phyloP scores from a whole-genome alignment of 2,113 vertebrate genomes.

The Petromus typicus region DNA sequence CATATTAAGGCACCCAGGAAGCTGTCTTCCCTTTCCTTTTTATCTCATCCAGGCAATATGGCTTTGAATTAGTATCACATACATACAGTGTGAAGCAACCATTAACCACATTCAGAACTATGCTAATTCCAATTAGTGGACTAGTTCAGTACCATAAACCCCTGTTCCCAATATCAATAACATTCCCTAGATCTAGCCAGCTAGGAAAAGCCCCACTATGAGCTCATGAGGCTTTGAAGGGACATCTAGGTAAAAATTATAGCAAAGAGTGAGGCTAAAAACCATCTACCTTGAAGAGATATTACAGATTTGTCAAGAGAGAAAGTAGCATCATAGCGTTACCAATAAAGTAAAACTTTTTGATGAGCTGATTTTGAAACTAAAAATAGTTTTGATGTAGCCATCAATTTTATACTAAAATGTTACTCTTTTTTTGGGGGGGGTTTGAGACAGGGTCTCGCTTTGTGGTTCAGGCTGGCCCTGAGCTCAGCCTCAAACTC shows the following conservation, averaged over 20 bases:
- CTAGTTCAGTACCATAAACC: neutral
- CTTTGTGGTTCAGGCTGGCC: no score
- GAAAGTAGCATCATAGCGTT: neutral
- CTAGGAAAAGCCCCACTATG: neutral
- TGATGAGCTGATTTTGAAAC: neutral
- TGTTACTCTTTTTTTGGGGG: neutral
- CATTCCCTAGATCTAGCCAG: neutral
- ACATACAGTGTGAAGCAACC: no score
- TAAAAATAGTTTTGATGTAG: neutral
- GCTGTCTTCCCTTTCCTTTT: neutral
- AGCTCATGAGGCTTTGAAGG: neutral
- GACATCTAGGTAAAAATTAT: neutral
- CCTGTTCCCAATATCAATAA: neutral
- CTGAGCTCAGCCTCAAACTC: no score
- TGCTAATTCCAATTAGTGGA: neutral
- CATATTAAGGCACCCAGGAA: neutral
- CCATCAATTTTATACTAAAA: neutral
- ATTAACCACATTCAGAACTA: neutral
- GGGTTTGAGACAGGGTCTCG: no score
- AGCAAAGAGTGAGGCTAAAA: neutral
- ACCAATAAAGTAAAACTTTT: neutral
- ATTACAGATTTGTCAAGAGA: neutral
- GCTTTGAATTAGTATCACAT: neutral
- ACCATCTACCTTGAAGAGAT: neutral
- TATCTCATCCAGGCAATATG: neutral